Evolutionary conservation across 2,888 invertebrate species (phyloP).

Genomic region (Epirrhoe alternata): DNA sequence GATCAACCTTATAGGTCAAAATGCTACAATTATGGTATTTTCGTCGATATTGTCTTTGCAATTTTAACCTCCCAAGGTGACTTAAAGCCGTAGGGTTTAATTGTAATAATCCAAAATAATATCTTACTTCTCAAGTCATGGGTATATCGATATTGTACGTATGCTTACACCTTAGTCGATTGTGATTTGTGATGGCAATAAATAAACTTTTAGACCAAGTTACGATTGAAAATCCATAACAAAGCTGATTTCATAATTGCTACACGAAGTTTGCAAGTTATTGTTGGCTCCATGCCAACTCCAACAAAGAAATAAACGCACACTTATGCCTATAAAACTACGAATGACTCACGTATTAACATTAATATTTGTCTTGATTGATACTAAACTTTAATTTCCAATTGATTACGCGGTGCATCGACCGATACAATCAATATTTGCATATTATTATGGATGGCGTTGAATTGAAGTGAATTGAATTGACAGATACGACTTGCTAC

Average conservation of each 20-base stretch:
- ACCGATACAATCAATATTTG: constrained; percentile 40
- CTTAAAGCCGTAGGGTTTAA: not conserved
- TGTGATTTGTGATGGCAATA: not conserved
- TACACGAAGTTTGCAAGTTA: constrained; percentile 24
- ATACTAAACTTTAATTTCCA: constrained; percentile 43
- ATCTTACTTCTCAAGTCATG: not conserved
- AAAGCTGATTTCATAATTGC: constrained; percentile 24
- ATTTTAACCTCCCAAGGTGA: not conserved
- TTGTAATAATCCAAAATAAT: not conserved
- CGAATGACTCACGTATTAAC: constrained; percentile 39
- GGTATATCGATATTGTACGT: not conserved
- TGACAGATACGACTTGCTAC: too few species aligned
- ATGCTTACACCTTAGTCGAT: not conserved
- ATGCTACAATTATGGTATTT: constrained; percentile 1
- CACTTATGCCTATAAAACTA: constrained; percentile 23
- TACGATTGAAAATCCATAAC: constrained; percentile 15
- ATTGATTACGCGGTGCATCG: constrained; percentile 43
- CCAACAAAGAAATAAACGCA: constrained; percentile 38
- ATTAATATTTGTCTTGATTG: constrained; percentile 42
- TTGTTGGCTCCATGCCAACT: constrained; percentile 38
- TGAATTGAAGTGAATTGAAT: too few species aligned
- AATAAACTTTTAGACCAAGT: constrained; percentile 9
- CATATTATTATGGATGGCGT: too few species aligned
- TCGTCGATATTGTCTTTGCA: not conserved
- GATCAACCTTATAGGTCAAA: constrained; percentile 11